A percentile compares a stretch with the other conserved stretches of the same genome.
These are phyloP conservation scores for Periphyllus acericola DNA, from an alignment of 2,888 invertebrate species.

Conservation along the genomic window DNA sequence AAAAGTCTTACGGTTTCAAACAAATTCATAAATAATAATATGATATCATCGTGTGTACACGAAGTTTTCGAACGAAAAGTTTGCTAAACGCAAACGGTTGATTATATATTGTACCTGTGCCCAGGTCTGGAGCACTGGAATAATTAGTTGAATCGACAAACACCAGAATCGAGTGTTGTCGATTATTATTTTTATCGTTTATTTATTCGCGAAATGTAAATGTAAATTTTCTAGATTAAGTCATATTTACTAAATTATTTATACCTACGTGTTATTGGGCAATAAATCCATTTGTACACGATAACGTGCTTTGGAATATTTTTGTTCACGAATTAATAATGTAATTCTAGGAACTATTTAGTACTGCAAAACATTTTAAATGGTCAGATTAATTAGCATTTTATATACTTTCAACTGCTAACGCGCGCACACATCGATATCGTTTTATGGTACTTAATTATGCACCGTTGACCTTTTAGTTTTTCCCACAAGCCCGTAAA, in stretches of 20 bases:
- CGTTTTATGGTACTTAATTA: constrained; percentile 42
- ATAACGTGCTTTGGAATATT: constrained; percentile 12
- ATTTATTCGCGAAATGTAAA: background rate
- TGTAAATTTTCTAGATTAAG: background rate
- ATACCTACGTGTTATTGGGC: constrained; percentile 11
- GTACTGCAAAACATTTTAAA: constrained; percentile 20
- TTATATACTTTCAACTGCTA: constrained; percentile 48
- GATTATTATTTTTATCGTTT: background rate
- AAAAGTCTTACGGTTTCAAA: background rate
- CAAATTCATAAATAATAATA: background rate
- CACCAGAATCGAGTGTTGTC: background rate
- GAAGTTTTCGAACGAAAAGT: background rate
- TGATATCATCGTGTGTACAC: background rate
- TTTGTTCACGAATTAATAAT: constrained; percentile 39
- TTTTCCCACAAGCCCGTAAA: background rate
- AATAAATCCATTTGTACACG: constrained; percentile 32
- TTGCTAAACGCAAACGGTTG: background rate
- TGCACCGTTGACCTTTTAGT: constrained; percentile 42
- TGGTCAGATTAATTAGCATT: constrained; percentile 43
- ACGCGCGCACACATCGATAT: background rate
- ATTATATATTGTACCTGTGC: background rate
- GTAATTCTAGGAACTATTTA: background rate
- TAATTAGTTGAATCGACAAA: background rate
- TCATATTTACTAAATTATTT: background rate
- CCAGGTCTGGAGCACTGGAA: too few relatives aligned